These are phyloP conservation scores for Marasmarcha lunaedactyla DNA, from an alignment of 2,888 invertebrate genomes.

Conservation along the genomic window DNA sequence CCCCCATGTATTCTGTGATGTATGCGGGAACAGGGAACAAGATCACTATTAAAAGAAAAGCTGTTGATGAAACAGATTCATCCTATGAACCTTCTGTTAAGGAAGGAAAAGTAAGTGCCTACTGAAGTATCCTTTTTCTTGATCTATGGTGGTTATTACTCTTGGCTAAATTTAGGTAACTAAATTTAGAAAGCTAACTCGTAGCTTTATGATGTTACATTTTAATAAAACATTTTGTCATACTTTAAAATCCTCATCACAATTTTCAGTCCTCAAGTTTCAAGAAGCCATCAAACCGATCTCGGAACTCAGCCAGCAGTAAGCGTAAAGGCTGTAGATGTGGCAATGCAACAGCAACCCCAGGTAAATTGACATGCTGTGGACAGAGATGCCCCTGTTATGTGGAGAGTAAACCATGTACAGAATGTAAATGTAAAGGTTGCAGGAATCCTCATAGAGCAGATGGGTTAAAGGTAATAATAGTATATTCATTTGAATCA, in stretches of 20 bases:
- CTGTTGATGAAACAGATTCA: constrained; percentile 68
- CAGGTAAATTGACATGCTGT: constrained; percentile 92
- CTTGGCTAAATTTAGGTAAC: no score
- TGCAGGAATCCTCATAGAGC: constrained; percentile 92
- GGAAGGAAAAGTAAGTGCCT: constrained; percentile 51
- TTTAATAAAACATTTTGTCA: no score
- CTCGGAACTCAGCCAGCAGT: constrained; percentile 47
- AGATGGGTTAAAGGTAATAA: constrained; percentile 82
- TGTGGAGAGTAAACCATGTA: constrained; percentile 89
- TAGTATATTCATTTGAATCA: no score
- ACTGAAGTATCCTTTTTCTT: constrained; percentile 14
- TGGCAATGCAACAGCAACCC: constrained; percentile 89
- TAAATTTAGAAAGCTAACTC: no score
- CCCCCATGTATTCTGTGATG: constrained; percentile 78
- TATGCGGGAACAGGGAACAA: constrained; percentile 85
- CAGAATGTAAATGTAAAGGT: constrained; percentile 91
- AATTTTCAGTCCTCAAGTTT: constrained; percentile 38
- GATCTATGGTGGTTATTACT: constrained; percentile 21
- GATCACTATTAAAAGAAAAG: constrained; percentile 85
- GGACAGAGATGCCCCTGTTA: constrained; percentile 96
- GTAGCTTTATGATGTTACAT: no score
- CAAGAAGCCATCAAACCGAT: constrained; percentile 60
- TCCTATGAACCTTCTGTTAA: constrained; percentile 43
- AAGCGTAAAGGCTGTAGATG: constrained; percentile 87
- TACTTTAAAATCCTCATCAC: no score